Percentiles rank a stretch among this genome's conserved stretches.
Evolutionary conservation across 2,888 invertebrate species (phyloP).

Genomic region (Seira musarum): DNA sequence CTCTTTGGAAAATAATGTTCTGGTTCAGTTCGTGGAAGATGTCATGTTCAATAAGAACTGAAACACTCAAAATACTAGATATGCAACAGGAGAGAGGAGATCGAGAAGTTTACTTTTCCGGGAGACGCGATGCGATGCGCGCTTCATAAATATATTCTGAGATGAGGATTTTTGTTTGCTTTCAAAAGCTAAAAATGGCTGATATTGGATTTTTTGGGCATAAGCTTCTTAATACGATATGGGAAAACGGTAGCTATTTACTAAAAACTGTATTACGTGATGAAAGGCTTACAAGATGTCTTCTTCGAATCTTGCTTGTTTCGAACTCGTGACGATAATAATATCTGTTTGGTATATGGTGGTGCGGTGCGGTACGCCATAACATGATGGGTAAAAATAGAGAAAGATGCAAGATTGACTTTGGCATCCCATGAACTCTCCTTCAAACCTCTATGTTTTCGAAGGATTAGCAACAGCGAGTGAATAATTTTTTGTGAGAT

Average conservation of each 20-base stretch:
- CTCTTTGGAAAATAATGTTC: neutral
- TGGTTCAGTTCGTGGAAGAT: neutral
- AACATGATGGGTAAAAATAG: slow-evolving; percentile 58
- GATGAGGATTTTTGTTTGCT: neutral
- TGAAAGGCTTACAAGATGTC: neutral
- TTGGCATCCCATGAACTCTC: slow-evolving; percentile 61
- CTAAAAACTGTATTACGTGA: neutral
- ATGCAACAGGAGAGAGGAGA: too few relatives aligned
- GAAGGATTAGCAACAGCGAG: neutral
- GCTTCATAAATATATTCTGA: neutral
- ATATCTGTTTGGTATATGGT: slow-evolving; percentile 15
- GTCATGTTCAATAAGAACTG: neutral
- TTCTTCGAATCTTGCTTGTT: neutral
- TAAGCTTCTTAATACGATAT: neutral
- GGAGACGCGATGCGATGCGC: neutral
- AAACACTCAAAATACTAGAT: too few relatives aligned
- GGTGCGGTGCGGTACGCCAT: too few relatives aligned
- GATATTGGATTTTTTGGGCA: neutral
- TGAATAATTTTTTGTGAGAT: neutral
- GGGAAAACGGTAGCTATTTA: neutral
- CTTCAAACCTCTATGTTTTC: slow-evolving; percentile 11
- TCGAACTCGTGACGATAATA: slow-evolving; percentile 23
- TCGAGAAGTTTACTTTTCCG: neutral
- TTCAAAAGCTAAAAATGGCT: neutral
- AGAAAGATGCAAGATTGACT: slow-evolving; percentile 51